Conservation (phyloP, 2,113 vertebrate genomes). For the Craseonycteris thonglongyai region DNA sequence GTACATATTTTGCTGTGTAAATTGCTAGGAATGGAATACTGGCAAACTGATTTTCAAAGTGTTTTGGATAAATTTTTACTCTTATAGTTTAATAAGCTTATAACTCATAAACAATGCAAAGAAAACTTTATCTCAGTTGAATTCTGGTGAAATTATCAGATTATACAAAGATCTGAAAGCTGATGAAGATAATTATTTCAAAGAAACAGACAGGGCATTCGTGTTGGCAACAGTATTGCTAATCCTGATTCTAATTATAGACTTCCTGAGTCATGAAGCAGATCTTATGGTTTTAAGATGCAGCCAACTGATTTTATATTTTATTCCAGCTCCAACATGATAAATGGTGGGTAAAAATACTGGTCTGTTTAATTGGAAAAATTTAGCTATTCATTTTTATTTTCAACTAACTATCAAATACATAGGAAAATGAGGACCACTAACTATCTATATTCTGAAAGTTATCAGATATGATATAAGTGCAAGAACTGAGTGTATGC, state of each 20-base stretch:
- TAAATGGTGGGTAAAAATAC: background rate
- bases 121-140: background rate
- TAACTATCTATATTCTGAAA: background rate
- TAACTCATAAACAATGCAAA: background rate
- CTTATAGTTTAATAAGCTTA: background rate
- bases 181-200: background rate
- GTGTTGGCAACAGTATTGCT: background rate
- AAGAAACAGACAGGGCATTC: background rate
- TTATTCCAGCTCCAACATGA: background rate
- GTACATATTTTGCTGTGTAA: background rate
- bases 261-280: background rate
- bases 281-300: background rate
- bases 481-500: background rate
- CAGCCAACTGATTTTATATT: background rate
- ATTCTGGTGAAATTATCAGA: background rate
- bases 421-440: background rate
- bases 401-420: background rate
- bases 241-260: background rate
- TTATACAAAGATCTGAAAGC: background rate
- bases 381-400: background rate
- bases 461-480: background rate
- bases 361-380: background rate
- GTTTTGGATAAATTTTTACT: constrained; percentile 15
- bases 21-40: background rate
- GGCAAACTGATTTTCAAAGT: background rate